A percentile compares a stretch with the other conserved stretches of the same genome.
Conservation (phyloP, 2,888 invertebrate species). For the Alviniconcha strummeri region DNA sequence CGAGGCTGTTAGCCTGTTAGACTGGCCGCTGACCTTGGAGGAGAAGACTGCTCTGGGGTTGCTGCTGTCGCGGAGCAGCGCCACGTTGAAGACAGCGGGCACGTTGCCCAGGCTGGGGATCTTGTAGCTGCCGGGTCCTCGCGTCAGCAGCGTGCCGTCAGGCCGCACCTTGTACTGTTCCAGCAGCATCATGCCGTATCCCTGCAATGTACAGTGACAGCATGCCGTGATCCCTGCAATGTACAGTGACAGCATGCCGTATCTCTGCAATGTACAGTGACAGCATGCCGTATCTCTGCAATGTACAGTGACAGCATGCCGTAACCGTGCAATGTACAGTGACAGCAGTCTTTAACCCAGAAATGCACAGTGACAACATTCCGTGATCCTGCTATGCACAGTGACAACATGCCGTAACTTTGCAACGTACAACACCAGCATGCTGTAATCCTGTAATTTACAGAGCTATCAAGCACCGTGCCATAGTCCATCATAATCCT, state of each 20-base stretch:
- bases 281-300: too few relatives aligned
- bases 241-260: slow-evolving; percentile 75
- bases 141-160: slow-evolving; percentile 85
- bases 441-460: slow-evolving; percentile 83
- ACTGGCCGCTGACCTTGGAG: slow-evolving; percentile 83
- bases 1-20: too few relatives aligned
- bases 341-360: slow-evolving; percentile 63
- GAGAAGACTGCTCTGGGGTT: slow-evolving; percentile 95
- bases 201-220: slow-evolving; percentile 89
- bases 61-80: slow-evolving; percentile 89
- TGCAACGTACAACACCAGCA: slow-evolving; percentile 79
- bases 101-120: slow-evolving; percentile 94
- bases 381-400: slow-evolving; percentile 87
- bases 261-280: slow-evolving; percentile 88
- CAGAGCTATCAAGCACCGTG: too few relatives aligned
- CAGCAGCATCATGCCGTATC: slow-evolving; percentile 92
- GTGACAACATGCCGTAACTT: too few relatives aligned
- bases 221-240: slow-evolving; percentile 85
- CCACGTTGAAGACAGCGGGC: slow-evolving; percentile 93
- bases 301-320: slow-evolving; percentile 75
- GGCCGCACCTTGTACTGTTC: slow-evolving; percentile 93
- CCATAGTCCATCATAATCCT: too few relatives aligned
- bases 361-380: not conserved
- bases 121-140: slow-evolving; percentile 95
- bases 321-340: slow-evolving; percentile 88